Base-by-base conservation (phyloP, 2,797 vertebrate species). In the Iguana delicatissima region DNA sequence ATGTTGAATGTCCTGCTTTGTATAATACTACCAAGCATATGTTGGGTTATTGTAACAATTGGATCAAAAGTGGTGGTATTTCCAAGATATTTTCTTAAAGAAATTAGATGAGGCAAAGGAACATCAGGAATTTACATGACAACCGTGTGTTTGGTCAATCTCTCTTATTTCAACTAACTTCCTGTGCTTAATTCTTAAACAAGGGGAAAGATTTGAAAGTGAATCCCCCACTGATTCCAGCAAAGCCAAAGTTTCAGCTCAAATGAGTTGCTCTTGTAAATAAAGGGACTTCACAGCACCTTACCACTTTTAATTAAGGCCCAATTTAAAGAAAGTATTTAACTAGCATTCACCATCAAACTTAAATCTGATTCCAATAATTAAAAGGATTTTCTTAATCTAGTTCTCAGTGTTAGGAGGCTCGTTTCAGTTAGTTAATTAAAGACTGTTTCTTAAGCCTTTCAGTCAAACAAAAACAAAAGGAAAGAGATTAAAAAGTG, bases 321-420 rank as follows among this genome's bases (percentile, higher is more conserved):
- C 90, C 92, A 95, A 91, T 95, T 95, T 92, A 84, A 94, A 90
- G 89, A 55, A 82, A 29, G 38, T 86, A 95, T 85, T 91, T 96
- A 96, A 96, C 92, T 89, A 80, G 73, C 96, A 94, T 96, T 97
- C 96, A 93, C 82, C 95, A 96, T 95, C 93, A 94, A 83, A 90
- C 93, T 93, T 93, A 95, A 97, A 95, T 94, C 94, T 96, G 52
- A 94, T 95, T 97, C 93, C 93, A 95, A 92, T 96, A 97, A 97
- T 97, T 96, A 97, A 96, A 97, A 92, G 93, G 94, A 97, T 96
- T 96, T 94, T 95, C 89, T 96, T 93, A 97, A 95, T 96, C 95
- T 95, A 92, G 91, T 96, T 92, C 88, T 95, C 93, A 92, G 59
- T 94, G 88, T 93, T 94, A 95, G 94, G 84, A 96, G 89, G 93